Base-by-base conservation (phyloP, 2,888 invertebrate species). In the Lottia gigantea region DNA sequence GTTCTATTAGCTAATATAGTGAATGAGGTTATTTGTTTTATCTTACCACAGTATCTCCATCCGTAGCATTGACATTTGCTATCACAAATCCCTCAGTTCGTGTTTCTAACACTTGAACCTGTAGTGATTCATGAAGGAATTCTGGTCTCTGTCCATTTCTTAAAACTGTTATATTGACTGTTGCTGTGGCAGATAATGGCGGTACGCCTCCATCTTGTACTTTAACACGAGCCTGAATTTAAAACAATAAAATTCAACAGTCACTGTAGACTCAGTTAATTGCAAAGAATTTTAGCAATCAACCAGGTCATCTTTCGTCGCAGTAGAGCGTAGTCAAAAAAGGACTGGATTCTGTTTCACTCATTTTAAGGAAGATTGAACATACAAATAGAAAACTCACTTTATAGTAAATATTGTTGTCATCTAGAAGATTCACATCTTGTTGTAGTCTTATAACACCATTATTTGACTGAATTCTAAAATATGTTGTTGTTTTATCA, bases 101-200 rank as follows among this genome's bases (percentile, higher is more conserved):
- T 7, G 78, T 85, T 72, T 85, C 85, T 2, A 75, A 74, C 62
- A 86, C 83, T 31, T 75, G 73, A 25, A 80, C 72, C n/a, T 76
- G 75, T 31, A 85, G 68, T 70, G 93, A 91, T 0, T 96, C 96
- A 0, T 92, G 92, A 4, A 75, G 78, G 73, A 78, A 83, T 2
- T 64, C 40, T 0, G 83, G 83, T 1, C 77, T 26, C 69, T 76
- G 78, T 47, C 77, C 64, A 66, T 84, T 84, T 23, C 82, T 72
- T 2, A 76, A 71, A 11, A 84, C 80, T n/a, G 49, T 76, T 49
- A 84, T 79, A 6, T 68, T 67, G 12, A 83, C 75, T 8, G 76
- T 76, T 15, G 80, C 76, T 14, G 82, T 81, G 25, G 81, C 79
- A 16, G 77, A 74, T 46, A 80, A 75, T 11, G 79, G 70, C 23